Conservation (phyloP, 2,113 vertebrate species). For the Arothron firmamentum region DNA sequence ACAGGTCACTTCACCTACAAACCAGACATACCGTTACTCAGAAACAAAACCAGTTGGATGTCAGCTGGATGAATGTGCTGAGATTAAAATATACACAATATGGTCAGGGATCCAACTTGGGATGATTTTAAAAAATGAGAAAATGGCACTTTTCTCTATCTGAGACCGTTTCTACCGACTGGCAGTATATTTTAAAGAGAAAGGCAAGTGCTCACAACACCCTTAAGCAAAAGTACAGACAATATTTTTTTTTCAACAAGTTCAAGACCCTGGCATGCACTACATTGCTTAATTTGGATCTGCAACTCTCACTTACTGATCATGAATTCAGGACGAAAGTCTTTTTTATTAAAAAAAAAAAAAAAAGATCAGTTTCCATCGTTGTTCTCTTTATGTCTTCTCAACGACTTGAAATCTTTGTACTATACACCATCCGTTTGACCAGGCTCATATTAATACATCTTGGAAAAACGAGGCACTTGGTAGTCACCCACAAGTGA, state of each 20-base stretch:
- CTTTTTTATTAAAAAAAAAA: conserved; percentile 23
- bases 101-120: conserved; percentile 8
- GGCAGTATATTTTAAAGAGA: conserved; percentile 66
- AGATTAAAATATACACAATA: background rate
- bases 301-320: conserved; percentile 43
- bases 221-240: conserved; percentile 59
- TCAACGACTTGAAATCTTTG: background rate
- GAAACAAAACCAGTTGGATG: background rate
- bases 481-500: conserved; percentile 81
- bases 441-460: conserved; percentile 52
- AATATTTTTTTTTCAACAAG: conserved; percentile 41
- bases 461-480: conserved; percentile 83
- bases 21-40: background rate
- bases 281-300: conserved; percentile 56
- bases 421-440: conserved; percentile 21
- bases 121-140: conserved; percentile 17
- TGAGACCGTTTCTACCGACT: conserved; percentile 31
- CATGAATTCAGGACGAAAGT: conserved; percentile 42
- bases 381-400: conserved; percentile 30
- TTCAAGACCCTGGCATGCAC: conserved; percentile 64
- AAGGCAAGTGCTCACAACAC: conserved; percentile 62
- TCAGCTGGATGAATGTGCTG: background rate
- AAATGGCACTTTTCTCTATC: conserved; percentile 63
- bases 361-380: conserved; percentile 16
- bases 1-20: conserved; percentile 18